Conservation (phyloP, 1,140 invertebrate genomes). For the Bombus balteatus region DNA sequence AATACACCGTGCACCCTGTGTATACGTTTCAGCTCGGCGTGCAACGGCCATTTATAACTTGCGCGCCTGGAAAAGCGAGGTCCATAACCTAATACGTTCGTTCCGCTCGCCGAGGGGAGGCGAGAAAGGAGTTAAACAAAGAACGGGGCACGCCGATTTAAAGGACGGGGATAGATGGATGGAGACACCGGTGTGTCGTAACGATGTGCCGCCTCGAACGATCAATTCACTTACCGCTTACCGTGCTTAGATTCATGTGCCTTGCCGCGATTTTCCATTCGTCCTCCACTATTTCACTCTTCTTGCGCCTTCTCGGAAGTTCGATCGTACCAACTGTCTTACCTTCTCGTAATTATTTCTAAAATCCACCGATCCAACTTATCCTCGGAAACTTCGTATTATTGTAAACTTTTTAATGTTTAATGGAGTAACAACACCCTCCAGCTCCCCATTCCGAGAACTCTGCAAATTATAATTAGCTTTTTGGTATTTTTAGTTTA, state of each 20-base stretch:
- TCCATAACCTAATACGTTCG: constrained; percentile 72
- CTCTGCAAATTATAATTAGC: background rate
- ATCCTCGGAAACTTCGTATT: background rate
- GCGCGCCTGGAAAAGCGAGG: constrained; percentile 71
- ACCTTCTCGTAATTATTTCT: constrained; percentile 3
- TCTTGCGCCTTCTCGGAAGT: background rate
- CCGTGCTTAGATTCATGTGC: constrained; percentile 32
- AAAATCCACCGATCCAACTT: background rate
- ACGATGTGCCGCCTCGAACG: constrained; percentile 52
- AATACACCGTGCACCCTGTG: constrained; percentile 44
- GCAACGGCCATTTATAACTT: constrained; percentile 73
- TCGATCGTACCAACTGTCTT: no score
- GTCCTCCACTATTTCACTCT: constrained; percentile 19
- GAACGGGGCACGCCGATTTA: constrained; percentile 62
- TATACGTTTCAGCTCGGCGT: constrained; percentile 68
- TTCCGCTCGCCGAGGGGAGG: constrained; percentile 62
- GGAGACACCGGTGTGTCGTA: constrained; percentile 56
- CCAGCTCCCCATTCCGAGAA: background rate
- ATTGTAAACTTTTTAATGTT: background rate
- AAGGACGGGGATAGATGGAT: constrained; percentile 52
- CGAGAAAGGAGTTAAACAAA: constrained; percentile 70
- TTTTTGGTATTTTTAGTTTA: background rate
- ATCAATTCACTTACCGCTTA: constrained; percentile 48
- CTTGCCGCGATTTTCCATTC: constrained; percentile 32
- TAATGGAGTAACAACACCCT: background rate